Base-by-base conservation (phyloP, 1,140 invertebrate genomes). In the Sycophila sp. region DNA sequence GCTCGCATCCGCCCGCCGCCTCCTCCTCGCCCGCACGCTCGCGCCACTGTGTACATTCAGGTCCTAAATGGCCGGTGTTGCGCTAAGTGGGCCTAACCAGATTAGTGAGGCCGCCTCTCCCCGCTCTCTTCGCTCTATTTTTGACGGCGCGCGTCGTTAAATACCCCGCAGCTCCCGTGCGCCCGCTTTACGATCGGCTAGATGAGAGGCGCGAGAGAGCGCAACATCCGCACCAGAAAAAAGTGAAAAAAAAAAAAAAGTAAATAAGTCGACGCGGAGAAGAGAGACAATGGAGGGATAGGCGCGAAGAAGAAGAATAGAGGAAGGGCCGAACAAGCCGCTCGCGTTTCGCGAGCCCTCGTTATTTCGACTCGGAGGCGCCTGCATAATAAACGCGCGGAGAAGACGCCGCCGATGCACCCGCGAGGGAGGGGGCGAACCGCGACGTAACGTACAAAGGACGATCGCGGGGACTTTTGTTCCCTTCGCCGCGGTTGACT, bases 51-150 rank as follows among this genome's bases (percentile, higher is more conserved):
- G n/a, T n/a, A n/a, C 75, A 78, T 82, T 73, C 78, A 78, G 77
- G 80, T 82, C 79, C 58, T 82, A 81, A 82, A 82, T 82, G 80
- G 79, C 80, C 73, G 75, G 79, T 75, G 79, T 79, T 78, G 75
- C 79, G 82, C 81, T 83, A 83, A 83, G 79, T 82, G 80, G 79
- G 77, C 76, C 81, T 83, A 83, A 83, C 80, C 77, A 83, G 80
- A 82, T 83, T 83, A 83, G 82, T 83, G 76, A 80, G 77, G 80
- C 71, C 80, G 32, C 40, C 45, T 69, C 56, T n/a, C 49, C 47
- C 24, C 22, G n/a, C 19, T 15, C 34, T 24, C 26, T 26, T 22
- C 79, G 80, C 79, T 83, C 81, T 82, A 83, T 83, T 83, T 83
- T 83, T 82, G 78, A 83, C 77, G 72, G 73, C 77, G 71, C 73